phyloP scores from a whole-genome alignment of 2,113 vertebrate genomes.

The Naja naja region DNA sequence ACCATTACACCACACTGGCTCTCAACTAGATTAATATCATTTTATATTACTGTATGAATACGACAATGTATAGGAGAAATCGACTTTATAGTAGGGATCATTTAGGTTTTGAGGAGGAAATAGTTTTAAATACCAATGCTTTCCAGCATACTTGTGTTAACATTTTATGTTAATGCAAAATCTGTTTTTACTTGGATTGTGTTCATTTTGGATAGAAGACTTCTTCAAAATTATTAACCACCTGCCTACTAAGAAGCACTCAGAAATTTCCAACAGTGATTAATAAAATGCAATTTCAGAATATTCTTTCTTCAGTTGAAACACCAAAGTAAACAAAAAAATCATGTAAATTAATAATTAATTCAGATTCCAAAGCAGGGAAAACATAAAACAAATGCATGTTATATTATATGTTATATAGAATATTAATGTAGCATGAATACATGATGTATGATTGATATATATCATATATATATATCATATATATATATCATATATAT shows the following conservation, averaged over 20 bases:
- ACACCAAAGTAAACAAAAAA: not conserved
- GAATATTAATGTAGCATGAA: not conserved
- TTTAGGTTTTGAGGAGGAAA: not conserved
- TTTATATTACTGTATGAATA: constrained; percentile 3
- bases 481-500: no score
- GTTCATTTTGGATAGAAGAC: not conserved
- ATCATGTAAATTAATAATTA: not conserved
- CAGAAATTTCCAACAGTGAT: not conserved
- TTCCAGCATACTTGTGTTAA: not conserved
- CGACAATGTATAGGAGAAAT: not conserved
- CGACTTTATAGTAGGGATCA: not conserved
- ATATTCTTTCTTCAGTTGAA: not conserved
- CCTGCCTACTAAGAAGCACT: not conserved
- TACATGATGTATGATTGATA: not conserved
- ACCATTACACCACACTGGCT: not conserved
- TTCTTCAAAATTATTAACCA: not conserved
- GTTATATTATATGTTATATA: not conserved
- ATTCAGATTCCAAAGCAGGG: not conserved
- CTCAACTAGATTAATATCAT: not conserved
- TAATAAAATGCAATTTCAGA: not conserved
- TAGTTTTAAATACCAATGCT: not conserved
- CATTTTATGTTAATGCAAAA: constrained; percentile 13
- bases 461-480: no score
- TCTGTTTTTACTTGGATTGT: not conserved
- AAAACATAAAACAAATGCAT: not conserved